Evolutionary conservation across 2,888 invertebrate species (phyloP), one percentile per base, ranked within the genome.

Genomic region (Sisyra nigra): DNA sequence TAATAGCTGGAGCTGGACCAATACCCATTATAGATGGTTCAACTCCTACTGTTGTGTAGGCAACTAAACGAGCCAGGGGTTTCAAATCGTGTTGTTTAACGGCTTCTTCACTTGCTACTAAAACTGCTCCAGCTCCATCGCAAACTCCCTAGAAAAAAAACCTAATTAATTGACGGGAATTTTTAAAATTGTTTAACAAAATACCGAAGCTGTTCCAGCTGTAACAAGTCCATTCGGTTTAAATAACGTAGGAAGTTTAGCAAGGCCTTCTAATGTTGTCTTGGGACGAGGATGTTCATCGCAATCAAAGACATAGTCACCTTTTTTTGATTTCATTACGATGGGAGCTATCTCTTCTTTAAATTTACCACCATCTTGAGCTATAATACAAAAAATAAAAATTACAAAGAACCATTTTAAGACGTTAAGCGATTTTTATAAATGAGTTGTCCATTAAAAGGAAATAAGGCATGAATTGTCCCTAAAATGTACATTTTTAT

Each of bases 21-120:
- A 94, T 83, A 43, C 96, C 97, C 97, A 98, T 98, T 54, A 98
- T 92, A 57, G 80, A 80, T 35, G 98, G 98, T 53, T 96, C 96
- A 37, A 94, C 94, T 42, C 94, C 94, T 48, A 93, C 87, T 53
- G 81, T 73, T n/a, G 87, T 79, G 67, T 89, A 98, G 33, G 84
- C 92, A 7, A 89, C 81, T 13, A 98, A 68, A 46, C 94, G 74
- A 1, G 94, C 97, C 44, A 98, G 66, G 0, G 97, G 97, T 56
- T 77, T 87, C 39, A 96, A 68, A 49, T 77, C 79, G 54, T 83
- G 68, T 52, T 79, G 63, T 57, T 84, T 83, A 0, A 88, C 73
- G 1, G 93, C 91, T 46, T 80, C 84, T 62, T 97, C 97, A 52
- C 83, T 84, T 30, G 96, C 94, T 40, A 98, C 59, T 11, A 98